Evolutionary conservation across 2,113 vertebrate species (phyloP).

Genomic region (Ictalurus punctatus): DNA sequence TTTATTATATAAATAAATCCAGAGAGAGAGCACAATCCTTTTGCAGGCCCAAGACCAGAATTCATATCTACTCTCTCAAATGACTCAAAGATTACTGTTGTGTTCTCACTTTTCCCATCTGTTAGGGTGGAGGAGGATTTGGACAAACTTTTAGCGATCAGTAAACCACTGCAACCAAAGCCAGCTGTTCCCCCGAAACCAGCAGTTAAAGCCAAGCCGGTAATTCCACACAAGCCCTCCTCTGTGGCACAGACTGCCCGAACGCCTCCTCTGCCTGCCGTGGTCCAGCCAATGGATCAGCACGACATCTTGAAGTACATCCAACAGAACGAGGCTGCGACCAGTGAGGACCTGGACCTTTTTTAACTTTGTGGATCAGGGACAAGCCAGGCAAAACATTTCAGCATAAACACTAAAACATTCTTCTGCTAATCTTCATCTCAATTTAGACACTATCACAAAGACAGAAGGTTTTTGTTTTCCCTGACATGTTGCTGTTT

Average conservation of each 20-base stretch:
- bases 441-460: not conserved
- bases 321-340: conserved; percentile 73
- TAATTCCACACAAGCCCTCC: conserved; percentile 66
- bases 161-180: conserved; percentile 53
- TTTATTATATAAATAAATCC: not conserved
- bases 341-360: conserved; percentile 70
- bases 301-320: conserved; percentile 84
- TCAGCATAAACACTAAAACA: conserved; percentile 1
- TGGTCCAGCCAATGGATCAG: conserved; percentile 75
- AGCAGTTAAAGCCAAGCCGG: conserved; percentile 70
- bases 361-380: conserved; percentile 67
- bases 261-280: conserved; percentile 45
- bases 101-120: not conserved
- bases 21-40: too few species aligned
- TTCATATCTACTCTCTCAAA: not conserved
- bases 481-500: not conserved
- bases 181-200: conserved; percentile 51
- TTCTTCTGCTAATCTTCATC: not conserved
- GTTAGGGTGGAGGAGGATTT: conserved; percentile 81
- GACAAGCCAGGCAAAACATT: not conserved
- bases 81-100: not conserved
- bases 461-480: not conserved
- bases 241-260: conserved; percentile 26
- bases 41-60: not conserved
- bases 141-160: conserved; percentile 75